phyloP scores from a whole-genome alignment of 2,113 vertebrate species.

The Notarius quadriscutis region DNA sequence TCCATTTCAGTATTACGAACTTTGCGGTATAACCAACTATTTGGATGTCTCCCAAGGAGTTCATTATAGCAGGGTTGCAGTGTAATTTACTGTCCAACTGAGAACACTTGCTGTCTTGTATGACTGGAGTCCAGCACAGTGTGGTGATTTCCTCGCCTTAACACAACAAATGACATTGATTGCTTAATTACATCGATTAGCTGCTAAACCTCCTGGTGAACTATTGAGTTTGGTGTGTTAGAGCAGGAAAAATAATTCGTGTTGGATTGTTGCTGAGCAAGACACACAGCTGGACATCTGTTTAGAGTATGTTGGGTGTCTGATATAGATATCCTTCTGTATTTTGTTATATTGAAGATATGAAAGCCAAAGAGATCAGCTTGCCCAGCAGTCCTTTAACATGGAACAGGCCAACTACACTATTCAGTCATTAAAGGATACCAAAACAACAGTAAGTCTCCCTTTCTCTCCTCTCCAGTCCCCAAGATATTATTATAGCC shows the following conservation, averaged over 20 bases:
- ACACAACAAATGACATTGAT: neutral
- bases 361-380: conserved; percentile 93
- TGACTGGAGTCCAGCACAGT: too few species aligned
- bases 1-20: too few species aligned
- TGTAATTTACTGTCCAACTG: neutral
- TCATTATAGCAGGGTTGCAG: too few species aligned
- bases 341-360: conserved; percentile 76
- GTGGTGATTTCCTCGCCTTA: neutral
- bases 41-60: too few species aligned
- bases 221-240: neutral
- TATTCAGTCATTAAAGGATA: conserved; percentile 95
- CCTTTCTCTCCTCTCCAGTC: neutral
- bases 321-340: neutral
- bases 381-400: conserved; percentile 96
- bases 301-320: neutral
- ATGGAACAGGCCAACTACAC: conserved; percentile 99
- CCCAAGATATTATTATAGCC: neutral
- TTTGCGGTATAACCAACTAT: too few species aligned
- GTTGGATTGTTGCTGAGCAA: neutral
- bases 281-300: neutral
- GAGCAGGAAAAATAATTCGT: neutral
- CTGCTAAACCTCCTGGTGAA: neutral
- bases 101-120: neutral
- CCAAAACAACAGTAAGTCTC: conserved; percentile 90
- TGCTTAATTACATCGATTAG: neutral